phyloP scores from a whole-genome alignment of 35 echinoderm and acorn worm genomes.

The Patiria miniata region DNA sequence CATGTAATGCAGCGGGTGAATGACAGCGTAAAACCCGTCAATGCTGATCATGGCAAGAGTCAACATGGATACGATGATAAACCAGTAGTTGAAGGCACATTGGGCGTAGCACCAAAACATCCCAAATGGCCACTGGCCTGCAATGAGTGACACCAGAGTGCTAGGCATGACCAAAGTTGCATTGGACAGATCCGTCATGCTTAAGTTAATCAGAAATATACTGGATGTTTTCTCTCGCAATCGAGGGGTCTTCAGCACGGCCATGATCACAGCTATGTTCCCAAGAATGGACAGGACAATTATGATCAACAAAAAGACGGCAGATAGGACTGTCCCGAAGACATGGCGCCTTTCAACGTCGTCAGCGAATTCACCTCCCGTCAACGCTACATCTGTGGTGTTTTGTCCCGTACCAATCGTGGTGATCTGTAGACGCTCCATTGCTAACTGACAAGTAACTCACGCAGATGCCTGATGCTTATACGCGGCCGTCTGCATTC shows the following conservation, averaged over 20 bases:
- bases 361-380: too few species aligned
- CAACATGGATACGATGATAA: conserved; percentile 65
- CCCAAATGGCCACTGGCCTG: conserved; percentile 3
- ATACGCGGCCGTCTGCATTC: too few species aligned
- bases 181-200: conserved; percentile 48
- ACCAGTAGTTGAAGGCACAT: conserved; percentile 64
- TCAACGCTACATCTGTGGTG: too few species aligned
- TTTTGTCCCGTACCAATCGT: too few species aligned
- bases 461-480: too few species aligned
- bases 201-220: conserved; percentile 51
- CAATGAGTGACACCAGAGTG: background rate
- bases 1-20: conserved; percentile 24
- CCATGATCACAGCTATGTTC: conserved; percentile 47
- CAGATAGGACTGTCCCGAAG: background rate
- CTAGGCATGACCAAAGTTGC: conserved; percentile 48
- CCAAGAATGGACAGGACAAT: conserved; percentile 44
- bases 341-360: background rate
- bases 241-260: conserved; percentile 18
- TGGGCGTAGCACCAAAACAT: conserved; percentile 32
- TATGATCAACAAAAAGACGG: conserved; percentile 16
- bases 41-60: conserved; percentile 49
- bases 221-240: conserved; percentile 42
- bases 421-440: too few species aligned
- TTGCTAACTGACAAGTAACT: too few species aligned
- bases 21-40: conserved; percentile 19